Conservation (phyloP, 2,113 vertebrate species). For the Ictidomys tridecemlineatus region DNA sequence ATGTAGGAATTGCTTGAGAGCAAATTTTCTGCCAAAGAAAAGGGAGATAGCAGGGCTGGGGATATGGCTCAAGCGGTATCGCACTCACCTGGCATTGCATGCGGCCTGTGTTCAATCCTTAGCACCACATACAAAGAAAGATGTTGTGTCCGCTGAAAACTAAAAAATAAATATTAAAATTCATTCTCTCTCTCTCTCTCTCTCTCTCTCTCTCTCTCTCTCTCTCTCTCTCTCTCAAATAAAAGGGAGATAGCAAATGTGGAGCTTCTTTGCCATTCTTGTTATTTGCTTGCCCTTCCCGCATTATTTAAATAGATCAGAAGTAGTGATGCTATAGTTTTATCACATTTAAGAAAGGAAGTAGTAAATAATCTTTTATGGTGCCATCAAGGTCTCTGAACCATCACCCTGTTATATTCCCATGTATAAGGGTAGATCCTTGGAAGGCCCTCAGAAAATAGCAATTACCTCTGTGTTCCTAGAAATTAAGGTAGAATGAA, state of each 20-base stretch:
- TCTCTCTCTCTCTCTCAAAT: too few species aligned
- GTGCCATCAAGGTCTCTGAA: background rate
- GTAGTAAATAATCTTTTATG: background rate
- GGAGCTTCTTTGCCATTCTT: background rate
- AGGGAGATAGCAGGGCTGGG: background rate
- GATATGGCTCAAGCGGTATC: too few species aligned
- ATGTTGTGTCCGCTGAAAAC: too few species aligned
- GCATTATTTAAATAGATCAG: background rate
- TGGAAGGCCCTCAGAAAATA: background rate
- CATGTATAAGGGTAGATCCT: background rate
- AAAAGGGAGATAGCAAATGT: background rate
- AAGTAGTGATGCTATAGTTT: background rate
- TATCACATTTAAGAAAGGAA: constrained; percentile 9
- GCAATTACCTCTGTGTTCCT: background rate
- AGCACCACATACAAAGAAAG: too few species aligned
- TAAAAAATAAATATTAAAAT: too few species aligned
- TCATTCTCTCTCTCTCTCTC: too few species aligned
- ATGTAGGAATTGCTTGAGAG: background rate
- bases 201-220: too few species aligned
- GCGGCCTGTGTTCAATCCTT: too few species aligned
- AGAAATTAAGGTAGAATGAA: background rate
- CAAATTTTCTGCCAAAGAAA: background rate
- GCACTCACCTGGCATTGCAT: too few species aligned
- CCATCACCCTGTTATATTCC: background rate
- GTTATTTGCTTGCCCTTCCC: background rate